phyloP scores from a whole-genome alignment of 2,113 vertebrate genomes.

The Ramphastos sulfuratus region DNA sequence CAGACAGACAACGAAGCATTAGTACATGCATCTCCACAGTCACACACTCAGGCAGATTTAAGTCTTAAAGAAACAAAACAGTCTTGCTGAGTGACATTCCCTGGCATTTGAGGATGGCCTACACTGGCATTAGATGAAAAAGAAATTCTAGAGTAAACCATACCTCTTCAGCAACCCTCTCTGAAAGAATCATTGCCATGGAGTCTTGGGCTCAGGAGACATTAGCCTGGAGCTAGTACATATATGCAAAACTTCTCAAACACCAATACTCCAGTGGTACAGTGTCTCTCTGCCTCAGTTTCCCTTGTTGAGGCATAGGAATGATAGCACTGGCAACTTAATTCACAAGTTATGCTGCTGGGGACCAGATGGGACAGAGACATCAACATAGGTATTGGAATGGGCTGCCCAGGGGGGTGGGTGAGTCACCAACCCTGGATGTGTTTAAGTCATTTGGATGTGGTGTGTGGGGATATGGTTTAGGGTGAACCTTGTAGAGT shows the following conservation, averaged over 20 bases:
- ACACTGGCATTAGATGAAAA: neutral
- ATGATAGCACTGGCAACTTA: neutral
- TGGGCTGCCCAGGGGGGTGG: no score
- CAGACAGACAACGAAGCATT: neutral
- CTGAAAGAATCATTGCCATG: neutral
- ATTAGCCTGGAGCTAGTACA: neutral
- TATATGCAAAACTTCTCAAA: neutral
- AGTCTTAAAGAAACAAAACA: neutral
- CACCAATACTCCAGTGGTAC: neutral
- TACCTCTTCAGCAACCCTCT: neutral
- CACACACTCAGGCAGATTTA: neutral
- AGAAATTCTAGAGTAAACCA: neutral
- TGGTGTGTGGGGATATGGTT: no score
- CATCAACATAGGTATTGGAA: neutral
- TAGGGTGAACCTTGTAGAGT: no score
- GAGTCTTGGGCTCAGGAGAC: neutral
- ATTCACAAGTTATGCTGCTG: neutral
- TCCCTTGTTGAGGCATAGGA: neutral
- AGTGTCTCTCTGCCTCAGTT: neutral
- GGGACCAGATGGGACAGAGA: neutral
- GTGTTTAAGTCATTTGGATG: no score
- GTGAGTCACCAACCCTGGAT: no score
- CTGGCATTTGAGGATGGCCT: neutral
- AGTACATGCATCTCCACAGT: neutral
- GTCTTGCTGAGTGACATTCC: neutral